A percentile compares a stretch with the other conserved stretches of the same genome.
These are phyloP conservation scores for Macrotrachela quadricornifera DNA, from an alignment of 1,140 invertebrate genomes.

Conservation along the genomic window DNA sequence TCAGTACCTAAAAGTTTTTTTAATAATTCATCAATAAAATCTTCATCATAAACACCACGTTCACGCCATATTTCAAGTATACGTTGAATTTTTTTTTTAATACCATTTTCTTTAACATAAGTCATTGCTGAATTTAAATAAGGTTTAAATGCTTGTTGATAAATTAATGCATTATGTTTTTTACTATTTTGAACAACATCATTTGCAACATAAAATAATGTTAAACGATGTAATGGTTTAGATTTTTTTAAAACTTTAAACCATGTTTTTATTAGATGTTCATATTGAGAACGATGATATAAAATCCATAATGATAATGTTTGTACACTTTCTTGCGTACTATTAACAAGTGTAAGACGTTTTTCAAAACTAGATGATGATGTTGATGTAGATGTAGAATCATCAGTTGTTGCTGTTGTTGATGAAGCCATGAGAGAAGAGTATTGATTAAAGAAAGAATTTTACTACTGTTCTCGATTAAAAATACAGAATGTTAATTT, in stretches of 20 bases:
- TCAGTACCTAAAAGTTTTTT: not conserved
- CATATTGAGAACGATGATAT: constrained; percentile 1
- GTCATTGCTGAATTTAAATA: constrained; percentile 68
- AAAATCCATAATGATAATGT: constrained; percentile 4
- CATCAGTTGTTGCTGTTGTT: not conserved
- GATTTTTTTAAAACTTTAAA: not conserved
- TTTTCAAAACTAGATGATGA: not conserved
- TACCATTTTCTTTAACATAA: constrained; percentile 65
- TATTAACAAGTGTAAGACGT: not conserved
- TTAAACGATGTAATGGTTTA: constrained; percentile 49
- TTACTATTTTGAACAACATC: constrained; percentile 87
- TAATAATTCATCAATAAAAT: constrained; percentile 58
- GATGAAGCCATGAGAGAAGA: not conserved
- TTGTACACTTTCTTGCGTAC: constrained; percentile 6
- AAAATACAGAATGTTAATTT: too few relatives aligned
- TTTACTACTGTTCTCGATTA: too few relatives aligned
- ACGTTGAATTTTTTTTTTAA: constrained; percentile 55
- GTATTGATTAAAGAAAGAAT: too few relatives aligned
- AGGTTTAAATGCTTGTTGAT: constrained; percentile 57
- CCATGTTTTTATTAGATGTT: not conserved
- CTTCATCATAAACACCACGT: constrained; percentile 59
- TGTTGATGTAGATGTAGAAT: not conserved
- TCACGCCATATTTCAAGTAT: constrained; percentile 87
- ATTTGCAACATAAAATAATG: constrained; percentile 78
- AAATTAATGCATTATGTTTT: constrained; percentile 44